Percentiles rank a stretch among this genome's conserved stretches.
Evolutionary conservation across 2,113 vertebrate genomes (phyloP).

Genomic region (Sigmodon hispidus): DNA sequence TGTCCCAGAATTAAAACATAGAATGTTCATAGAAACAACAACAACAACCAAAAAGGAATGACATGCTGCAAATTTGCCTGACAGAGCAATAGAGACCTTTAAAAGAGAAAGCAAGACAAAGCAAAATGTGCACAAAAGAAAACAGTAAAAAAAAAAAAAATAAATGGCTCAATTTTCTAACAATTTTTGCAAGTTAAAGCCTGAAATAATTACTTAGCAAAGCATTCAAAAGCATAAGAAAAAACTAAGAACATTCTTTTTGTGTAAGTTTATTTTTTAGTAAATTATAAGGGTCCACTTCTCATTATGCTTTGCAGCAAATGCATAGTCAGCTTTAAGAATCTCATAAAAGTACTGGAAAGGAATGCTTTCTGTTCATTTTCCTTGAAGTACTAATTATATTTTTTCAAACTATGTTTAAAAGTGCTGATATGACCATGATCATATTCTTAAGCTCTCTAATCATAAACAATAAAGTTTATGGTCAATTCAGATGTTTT

Average conservation of each 20-base stretch:
- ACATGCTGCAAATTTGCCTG: conserved; percentile 53
- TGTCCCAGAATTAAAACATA: conserved; percentile 68
- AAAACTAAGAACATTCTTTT: conserved; percentile 57
- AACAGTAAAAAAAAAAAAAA: conserved; percentile 47
- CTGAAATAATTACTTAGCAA: conserved; percentile 69
- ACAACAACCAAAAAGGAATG: conserved; percentile 4
- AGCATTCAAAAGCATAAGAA: conserved; percentile 62
- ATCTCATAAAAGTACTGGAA: conserved; percentile 19
- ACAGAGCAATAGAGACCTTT: conserved; percentile 42
- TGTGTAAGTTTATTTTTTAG: conserved; percentile 49
- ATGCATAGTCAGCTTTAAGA: conserved; percentile 66
- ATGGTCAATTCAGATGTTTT: background rate
- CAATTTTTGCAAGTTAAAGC: conserved; percentile 63
- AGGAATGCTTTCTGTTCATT: conserved; percentile 43
- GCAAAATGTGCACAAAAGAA: conserved; percentile 65
- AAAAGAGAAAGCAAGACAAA: conserved; percentile 68
- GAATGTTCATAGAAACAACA: conserved; percentile 42
- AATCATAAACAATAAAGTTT: background rate
- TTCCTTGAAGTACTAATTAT: conserved; percentile 45
- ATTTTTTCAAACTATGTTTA: conserved; percentile 27
- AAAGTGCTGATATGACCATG: conserved; percentile 48
- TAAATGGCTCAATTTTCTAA: conserved; percentile 69
- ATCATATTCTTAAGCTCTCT: conserved; percentile 6
- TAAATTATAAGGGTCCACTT: conserved; percentile 68
- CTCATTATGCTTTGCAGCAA: conserved; percentile 61